These are phyloP conservation scores for Caenorhabditis panamensis DNA, from an alignment of 2,888 invertebrate species.

Conservation along the genomic window DNA sequence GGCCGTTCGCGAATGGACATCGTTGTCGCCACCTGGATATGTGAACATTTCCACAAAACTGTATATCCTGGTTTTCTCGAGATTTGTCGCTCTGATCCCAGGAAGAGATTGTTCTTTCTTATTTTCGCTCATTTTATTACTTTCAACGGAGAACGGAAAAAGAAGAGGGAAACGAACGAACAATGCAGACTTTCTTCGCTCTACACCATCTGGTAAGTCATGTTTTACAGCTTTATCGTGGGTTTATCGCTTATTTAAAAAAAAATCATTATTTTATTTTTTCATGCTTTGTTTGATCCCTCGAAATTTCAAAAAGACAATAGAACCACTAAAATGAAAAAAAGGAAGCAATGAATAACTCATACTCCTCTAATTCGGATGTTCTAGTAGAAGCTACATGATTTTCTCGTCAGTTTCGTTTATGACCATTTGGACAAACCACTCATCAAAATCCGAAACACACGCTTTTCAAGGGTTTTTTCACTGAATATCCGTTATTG, in stretches of 20 bases:
- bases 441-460: conserved; percentile 21
- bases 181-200: conserved; percentile 57
- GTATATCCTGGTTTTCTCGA: conserved; percentile 58
- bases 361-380: neutral
- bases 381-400: neutral
- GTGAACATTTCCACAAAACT: conserved; percentile 51
- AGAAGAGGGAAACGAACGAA: conserved; percentile 23
- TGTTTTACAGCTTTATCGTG: conserved; percentile 36
- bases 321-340: neutral
- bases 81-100: conserved; percentile 1
- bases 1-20: conserved; percentile 33
- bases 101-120: conserved; percentile 12
- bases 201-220: conserved; percentile 54
- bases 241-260: neutral
- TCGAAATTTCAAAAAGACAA: neutral
- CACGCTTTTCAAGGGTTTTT: conserved; percentile 9
- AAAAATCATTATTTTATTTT: no score
- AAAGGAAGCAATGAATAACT: neutral
- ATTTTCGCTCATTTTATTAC: conserved; percentile 42
- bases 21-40: conserved; percentile 52
- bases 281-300: no score
- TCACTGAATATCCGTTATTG: neutral
- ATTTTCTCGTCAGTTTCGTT: neutral
- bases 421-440: neutral
- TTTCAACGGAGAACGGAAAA: conserved; percentile 23